A percentile compares a stretch with the other conserved stretches of the same genome.
Evolutionary conservation across 2,888 invertebrate genomes (phyloP).

Genomic region (Bombylius major): DNA sequence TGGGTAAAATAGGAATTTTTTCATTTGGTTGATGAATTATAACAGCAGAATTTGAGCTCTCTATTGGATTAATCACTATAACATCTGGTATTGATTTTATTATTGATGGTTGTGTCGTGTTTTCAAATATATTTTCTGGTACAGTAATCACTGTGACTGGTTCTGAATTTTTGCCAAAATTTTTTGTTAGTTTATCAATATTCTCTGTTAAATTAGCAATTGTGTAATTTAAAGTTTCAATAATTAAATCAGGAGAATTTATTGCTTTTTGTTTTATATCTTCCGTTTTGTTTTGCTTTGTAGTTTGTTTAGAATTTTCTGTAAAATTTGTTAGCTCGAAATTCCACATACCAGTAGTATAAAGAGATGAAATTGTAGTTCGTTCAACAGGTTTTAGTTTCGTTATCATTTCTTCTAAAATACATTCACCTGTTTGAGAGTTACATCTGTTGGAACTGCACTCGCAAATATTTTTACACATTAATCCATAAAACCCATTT

Average conservation of each 20-base stretch:
- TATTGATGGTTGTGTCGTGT: slow-evolving; percentile 16
- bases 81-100: slow-evolving; percentile 26
- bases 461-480: slow-evolving; percentile 31
- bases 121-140: slow-evolving; percentile 14
- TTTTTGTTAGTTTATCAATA: slow-evolving; percentile 22
- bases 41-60: slow-evolving; percentile 15
- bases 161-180: slow-evolving; percentile 10
- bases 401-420: slow-evolving; percentile 7
- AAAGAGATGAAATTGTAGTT: neutral
- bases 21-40: slow-evolving; percentile 18
- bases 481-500: slow-evolving; percentile 28
- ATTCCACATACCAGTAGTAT: neutral
- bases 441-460: slow-evolving; percentile 23
- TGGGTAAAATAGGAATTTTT: slow-evolving; percentile 14
- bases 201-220: slow-evolving; percentile 32
- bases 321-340: neutral
- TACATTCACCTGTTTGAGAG: slow-evolving; percentile 18
- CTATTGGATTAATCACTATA: slow-evolving; percentile 30
- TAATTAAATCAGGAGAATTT: slow-evolving; percentile 19
- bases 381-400: neutral
- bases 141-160: slow-evolving; percentile 11
- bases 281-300: neutral
- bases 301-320: neutral
- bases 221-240: slow-evolving; percentile 31
- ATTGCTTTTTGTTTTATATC: neutral